Conservation (phyloP, 2,888 invertebrate species). For the Alloscopus bannaensis region DNA sequence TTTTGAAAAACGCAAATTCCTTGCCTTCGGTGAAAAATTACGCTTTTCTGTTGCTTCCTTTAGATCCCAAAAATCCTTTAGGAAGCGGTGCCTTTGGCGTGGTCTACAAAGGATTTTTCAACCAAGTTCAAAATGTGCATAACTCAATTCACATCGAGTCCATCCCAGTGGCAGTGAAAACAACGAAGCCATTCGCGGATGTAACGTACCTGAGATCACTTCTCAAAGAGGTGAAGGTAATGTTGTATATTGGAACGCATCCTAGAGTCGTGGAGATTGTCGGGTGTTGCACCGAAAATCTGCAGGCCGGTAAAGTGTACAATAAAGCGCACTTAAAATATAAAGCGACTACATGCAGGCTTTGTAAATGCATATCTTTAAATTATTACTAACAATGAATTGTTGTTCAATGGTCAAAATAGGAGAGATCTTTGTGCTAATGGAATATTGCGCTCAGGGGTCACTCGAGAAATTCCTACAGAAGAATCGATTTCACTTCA, state of each 20-base stretch:
- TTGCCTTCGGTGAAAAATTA: too few species aligned
- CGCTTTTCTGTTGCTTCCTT: too few species aligned
- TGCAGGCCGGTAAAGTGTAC: too few species aligned
- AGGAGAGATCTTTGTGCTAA: conserved; percentile 39
- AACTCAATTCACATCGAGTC: too few species aligned
- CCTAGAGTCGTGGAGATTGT: conserved; percentile 32
- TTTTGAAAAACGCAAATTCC: too few species aligned
- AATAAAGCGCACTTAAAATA: too few species aligned
- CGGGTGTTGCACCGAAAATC: conserved; percentile 54
- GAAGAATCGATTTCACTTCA: conserved; percentile 31
- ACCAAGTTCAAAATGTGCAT: too few species aligned
- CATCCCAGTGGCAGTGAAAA: conserved; percentile 56
- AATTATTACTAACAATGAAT: too few species aligned
- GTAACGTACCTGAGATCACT: conserved; percentile 28
- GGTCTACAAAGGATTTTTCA: conserved; percentile 49
- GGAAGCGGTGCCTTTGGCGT: conserved; percentile 53
- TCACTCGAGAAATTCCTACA: conserved; percentile 37
- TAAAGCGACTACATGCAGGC: too few species aligned
- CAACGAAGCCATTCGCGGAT: conserved; percentile 17
- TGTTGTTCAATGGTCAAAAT: too few species aligned
- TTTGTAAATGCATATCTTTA: too few species aligned
- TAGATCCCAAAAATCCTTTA: conserved; percentile 26
- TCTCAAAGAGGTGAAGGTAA: conserved; percentile 54
- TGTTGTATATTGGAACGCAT: conserved; percentile 55
- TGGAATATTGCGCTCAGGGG: conserved; percentile 31